Evolutionary conservation across 1,140 invertebrate species (phyloP).

Genomic region (Brachionus rotundiformis): DNA sequence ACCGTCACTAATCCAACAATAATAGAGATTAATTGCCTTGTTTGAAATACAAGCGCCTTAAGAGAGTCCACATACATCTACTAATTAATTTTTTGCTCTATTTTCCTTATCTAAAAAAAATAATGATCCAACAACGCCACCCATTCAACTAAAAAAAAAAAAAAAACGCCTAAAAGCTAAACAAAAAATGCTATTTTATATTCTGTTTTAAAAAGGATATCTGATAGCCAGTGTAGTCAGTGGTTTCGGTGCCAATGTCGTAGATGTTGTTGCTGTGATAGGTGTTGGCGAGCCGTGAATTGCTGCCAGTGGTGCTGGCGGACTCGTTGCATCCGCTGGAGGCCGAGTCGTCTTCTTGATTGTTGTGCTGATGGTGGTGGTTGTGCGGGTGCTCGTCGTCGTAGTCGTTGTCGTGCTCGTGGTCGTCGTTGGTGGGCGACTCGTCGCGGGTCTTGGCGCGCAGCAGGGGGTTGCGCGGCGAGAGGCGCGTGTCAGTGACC

Average conservation of each 20-base stretch:
- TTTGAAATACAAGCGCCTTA: neutral
- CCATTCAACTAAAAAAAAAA: too few species aligned
- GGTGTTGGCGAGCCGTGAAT: neutral
- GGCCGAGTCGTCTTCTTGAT: conserved; percentile 34
- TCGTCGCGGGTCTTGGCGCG: neutral
- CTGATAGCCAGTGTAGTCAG: conserved; percentile 49
- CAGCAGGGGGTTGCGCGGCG: conserved; percentile 21
- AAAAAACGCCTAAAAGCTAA: neutral
- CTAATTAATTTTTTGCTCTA: too few species aligned
- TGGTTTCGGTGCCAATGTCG: conserved; percentile 4
- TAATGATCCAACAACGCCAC: too few species aligned
- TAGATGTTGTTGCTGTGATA: neutral
- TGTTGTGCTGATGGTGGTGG: neutral
- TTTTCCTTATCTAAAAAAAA: too few species aligned
- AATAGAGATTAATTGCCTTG: conserved; percentile 10
- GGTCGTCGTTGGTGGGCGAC: neutral
- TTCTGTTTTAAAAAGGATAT: conserved; percentile 46
- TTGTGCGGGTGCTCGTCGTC: conserved; percentile 39
- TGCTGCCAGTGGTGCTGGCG: conserved; percentile 18
- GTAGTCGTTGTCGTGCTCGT: conserved; percentile 7
- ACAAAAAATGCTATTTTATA: neutral
- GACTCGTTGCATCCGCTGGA: conserved; percentile 37
- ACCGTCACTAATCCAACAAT: conserved; percentile 1
- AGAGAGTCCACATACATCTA: too few species aligned
- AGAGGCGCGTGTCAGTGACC: conserved; percentile 37